Conservation (phyloP, 1,140 invertebrate genomes). For the Ptiloglossa arizonensis region DNA sequence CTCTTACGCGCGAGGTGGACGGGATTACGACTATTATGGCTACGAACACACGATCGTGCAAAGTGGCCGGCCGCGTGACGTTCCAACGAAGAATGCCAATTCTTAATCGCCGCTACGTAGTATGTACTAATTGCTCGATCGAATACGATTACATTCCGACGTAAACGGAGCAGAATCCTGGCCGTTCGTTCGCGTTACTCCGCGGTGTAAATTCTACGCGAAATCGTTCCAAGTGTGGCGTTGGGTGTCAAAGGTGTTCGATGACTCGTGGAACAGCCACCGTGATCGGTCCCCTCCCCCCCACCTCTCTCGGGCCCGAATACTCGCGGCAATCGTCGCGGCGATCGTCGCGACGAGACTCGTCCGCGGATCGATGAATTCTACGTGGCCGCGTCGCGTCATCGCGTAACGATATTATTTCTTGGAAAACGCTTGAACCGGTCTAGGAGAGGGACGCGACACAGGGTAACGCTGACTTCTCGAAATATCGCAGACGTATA, state of each 20-base stretch:
- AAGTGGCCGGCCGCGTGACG: slow-evolving; percentile 34
- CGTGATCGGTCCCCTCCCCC: no score
- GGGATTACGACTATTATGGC: slow-evolving; percentile 41
- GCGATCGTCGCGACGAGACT: neutral
- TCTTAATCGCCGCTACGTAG: slow-evolving; percentile 55
- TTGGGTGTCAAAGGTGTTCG: no score
- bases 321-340: neutral
- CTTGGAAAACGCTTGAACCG: neutral
- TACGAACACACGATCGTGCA: slow-evolving; percentile 2
- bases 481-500: slow-evolving; percentile 80
- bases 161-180: slow-evolving; percentile 33
- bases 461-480: slow-evolving; percentile 44
- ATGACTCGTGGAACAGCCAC: no score
- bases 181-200: no score
- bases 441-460: neutral
- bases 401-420: neutral
- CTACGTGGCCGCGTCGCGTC: neutral
- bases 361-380: neutral
- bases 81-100: slow-evolving; percentile 36
- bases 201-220: neutral
- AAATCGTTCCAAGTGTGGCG: neutral
- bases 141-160: slow-evolving; percentile 49
- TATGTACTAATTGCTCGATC: slow-evolving; percentile 66
- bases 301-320: neutral
- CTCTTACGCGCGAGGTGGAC: slow-evolving; percentile 15